Conservation (phyloP, 1,140 invertebrate species). For the Lepeophtheirus salmonis region DNA sequence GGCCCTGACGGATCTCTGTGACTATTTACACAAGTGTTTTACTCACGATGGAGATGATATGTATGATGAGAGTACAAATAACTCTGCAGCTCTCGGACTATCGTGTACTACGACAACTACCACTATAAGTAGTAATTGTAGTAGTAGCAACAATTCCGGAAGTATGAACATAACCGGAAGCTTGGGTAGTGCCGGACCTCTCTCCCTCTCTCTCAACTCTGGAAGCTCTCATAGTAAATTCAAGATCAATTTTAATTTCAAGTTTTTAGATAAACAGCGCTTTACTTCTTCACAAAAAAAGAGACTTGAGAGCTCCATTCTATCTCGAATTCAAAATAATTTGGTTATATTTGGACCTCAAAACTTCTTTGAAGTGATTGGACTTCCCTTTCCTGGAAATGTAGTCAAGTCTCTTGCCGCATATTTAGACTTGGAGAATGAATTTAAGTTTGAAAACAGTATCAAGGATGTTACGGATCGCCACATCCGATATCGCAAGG, state of each 20-base stretch:
- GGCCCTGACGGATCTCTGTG: not conserved
- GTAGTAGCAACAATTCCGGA: not conserved
- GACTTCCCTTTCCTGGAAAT: not conserved
- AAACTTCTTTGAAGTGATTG: slow-evolving; percentile 2
- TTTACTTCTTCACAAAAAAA: not conserved
- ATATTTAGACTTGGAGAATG: slow-evolving; percentile 5
- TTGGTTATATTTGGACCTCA: not conserved
- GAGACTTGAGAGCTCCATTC: not conserved
- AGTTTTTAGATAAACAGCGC: slow-evolving; percentile 1
- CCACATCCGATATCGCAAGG: not conserved
- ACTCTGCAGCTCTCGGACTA: not conserved
- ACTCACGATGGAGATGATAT: not conserved
- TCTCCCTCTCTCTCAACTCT: not conserved
- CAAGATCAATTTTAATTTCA: not conserved
- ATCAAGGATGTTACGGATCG: not conserved
- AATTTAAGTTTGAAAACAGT: not conserved
- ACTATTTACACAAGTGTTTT: not conserved
- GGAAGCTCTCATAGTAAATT: not conserved
- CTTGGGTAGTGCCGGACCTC: not conserved
- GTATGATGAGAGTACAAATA: not conserved
- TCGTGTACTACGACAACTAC: not conserved
- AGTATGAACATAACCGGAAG: too few species aligned
- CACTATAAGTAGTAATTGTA: not conserved
- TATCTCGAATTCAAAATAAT: not conserved
- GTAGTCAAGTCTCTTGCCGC: slow-evolving; percentile 6